Evolutionary conservation across 1,140 invertebrate species (phyloP), one percentile per base, ranked within the genome.

Genomic region (Vanessa tameamea): DNA sequence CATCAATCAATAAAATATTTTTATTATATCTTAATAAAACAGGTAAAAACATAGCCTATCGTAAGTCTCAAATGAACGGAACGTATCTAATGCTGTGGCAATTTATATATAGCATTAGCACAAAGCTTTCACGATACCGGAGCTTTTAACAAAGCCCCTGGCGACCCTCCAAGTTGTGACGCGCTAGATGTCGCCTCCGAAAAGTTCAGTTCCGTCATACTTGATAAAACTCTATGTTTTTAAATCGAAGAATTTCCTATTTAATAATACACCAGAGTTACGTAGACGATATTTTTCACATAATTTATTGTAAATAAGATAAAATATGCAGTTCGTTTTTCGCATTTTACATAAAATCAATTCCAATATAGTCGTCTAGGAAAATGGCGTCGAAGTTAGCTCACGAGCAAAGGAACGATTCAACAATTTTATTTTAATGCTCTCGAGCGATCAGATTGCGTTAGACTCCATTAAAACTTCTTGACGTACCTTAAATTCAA

Each of bases 401-500:
- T 59, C 23, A 37, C 53, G 53, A 16, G 16, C 50, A 51, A 31
- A 61, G 61, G 47, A 73, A 59, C 73, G 75, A 81, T 74, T 73
- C 77, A 61, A 73, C 67, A 71, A 76, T 76, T 78, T 81, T 78
- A 79, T 77, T 77, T 78, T 73, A 82, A 82, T 80, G 79, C 78
- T 80, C 81, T 81, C 75, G 65, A 65, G 73, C 79, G 83, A 92
- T 92, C 89, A 82, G 88, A 92, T 91, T 88, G 84, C 81, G 12
- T 61, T 79, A 65, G 79, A 89, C 79, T 92, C 90, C 90, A 92
- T 92, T 92, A 92, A 92, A 92, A 92, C 82, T 92, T 92, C 83
- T 85, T 87, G 87, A 87, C 87, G 83, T 86, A 89, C 86, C 87
- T 91, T 90, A 87, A 89, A 91, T 87, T 92, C 87, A 87, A 91